A percentile compares a stretch with the other conserved stretches of the same genome.
Conservation (phyloP, 2,797 vertebrate species). For the Rhyacichthys aspro region DNA sequence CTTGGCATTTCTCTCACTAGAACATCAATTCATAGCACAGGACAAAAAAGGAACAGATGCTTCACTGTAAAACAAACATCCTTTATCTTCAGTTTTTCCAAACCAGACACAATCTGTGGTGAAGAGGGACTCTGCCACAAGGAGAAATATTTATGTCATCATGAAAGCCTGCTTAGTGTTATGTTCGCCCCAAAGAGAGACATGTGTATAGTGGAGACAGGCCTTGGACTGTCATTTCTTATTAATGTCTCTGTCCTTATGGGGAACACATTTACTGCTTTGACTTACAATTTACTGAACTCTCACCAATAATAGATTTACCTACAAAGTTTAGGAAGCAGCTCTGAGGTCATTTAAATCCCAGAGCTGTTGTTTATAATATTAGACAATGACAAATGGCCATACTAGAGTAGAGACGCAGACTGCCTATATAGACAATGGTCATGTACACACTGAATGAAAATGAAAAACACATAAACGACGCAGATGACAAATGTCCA, state of each 20-base stretch:
- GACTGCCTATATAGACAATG: neutral
- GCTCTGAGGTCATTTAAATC: neutral
- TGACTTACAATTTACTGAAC: slow-evolving; percentile 1
- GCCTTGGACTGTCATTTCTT: slow-evolving; percentile 3
- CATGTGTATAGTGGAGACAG: neutral
- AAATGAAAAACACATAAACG: neutral
- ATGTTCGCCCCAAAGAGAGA: slow-evolving; percentile 15
- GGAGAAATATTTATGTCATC: slow-evolving; percentile 51
- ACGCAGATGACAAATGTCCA: neutral
- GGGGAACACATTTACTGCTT: slow-evolving; percentile 5
- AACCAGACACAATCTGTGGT: slow-evolving; percentile 23
- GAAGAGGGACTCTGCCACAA: slow-evolving; percentile 26
- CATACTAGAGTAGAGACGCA: neutral
- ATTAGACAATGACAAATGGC: slow-evolving; percentile 12
- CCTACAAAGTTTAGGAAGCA: neutral
- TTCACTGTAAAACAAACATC: slow-evolving; percentile 36
- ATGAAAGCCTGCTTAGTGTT: slow-evolving; percentile 41
- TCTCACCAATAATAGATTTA: slow-evolving; percentile 2
- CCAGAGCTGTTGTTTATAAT: slow-evolving; percentile 5
- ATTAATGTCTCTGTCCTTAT: slow-evolving; percentile 19
- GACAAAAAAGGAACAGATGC: neutral
- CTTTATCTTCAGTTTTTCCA: slow-evolving; percentile 26
- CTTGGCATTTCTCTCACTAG: neutral
- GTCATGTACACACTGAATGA: neutral
- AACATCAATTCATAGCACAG: neutral